phyloP scores from a whole-genome alignment of 2,888 invertebrate species.

The Melangyna quadrimaculata region DNA sequence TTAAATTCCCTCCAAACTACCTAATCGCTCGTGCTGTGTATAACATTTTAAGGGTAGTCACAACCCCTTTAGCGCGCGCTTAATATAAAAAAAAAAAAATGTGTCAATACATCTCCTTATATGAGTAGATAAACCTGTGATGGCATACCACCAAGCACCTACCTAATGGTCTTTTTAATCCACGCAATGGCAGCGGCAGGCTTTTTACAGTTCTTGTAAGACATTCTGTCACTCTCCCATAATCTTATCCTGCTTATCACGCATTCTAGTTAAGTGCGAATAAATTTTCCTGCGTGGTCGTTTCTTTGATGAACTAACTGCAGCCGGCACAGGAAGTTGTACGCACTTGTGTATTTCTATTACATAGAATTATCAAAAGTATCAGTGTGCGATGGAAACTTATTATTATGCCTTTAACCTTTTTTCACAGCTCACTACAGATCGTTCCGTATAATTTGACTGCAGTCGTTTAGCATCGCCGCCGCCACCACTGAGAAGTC shows the following conservation, averaged over 20 bases:
- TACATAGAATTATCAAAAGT: constrained; percentile 20
- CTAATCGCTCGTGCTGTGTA: too few relatives aligned
- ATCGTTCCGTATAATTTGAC: background rate
- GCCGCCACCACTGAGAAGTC: too few relatives aligned
- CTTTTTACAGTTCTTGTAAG: background rate
- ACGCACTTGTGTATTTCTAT: constrained; percentile 46
- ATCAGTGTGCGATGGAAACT: background rate
- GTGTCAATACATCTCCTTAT: too few relatives aligned
- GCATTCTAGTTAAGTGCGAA: background rate
- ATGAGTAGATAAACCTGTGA: too few relatives aligned
- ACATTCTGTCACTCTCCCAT: constrained; percentile 9
- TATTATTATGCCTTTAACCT: constrained; percentile 20
- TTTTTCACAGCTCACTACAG: constrained; percentile 38
- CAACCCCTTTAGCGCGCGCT: too few relatives aligned
- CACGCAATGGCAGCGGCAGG: background rate
- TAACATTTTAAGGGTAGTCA: too few relatives aligned
- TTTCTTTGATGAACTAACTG: constrained; percentile 10
- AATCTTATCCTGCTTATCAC: constrained; percentile 9
- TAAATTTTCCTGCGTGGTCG: background rate
- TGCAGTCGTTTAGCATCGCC: background rate
- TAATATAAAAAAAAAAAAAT: too few relatives aligned
- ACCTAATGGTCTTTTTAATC: background rate
- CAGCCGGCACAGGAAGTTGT: constrained; percentile 33
- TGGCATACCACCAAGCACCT: background rate
- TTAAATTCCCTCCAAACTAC: too few relatives aligned